phyloP scores from a whole-genome alignment of 2,113 vertebrate genomes.

The Camelus bactrianus region DNA sequence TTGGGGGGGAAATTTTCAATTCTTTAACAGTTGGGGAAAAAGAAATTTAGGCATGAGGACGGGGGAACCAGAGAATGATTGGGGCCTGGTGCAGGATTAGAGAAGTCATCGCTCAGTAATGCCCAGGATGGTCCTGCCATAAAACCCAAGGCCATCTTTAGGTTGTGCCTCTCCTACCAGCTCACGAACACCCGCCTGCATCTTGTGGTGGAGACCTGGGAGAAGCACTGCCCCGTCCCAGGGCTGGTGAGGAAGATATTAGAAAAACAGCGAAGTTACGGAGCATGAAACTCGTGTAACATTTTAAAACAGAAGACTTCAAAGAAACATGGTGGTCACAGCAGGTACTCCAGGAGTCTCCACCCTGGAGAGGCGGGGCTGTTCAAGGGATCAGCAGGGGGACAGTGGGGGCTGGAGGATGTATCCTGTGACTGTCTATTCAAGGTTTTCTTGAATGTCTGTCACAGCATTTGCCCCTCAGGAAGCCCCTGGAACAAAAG shows the following conservation, averaged over 20 bases:
- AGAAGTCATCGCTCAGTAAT: neutral
- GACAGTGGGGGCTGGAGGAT: fast-evolving
- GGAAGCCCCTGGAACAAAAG: neutral
- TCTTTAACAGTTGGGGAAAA: neutral
- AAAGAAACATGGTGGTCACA: fast-evolving
- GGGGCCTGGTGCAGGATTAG: neutral
- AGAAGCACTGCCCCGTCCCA: fast-evolving
- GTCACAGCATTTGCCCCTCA: neutral
- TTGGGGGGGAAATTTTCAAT: too few species aligned
- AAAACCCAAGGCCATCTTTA: neutral
- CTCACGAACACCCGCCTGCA: fast-evolving
- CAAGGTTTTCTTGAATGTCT: fast-evolving
- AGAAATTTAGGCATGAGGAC: neutral
- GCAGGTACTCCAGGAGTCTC: neutral
- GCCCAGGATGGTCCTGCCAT: fast-evolving
- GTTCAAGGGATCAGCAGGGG: neutral
- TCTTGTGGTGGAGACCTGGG: too few species aligned
- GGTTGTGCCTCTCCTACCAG: neutral
- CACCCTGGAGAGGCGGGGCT: neutral
- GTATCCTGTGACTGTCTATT: fast-evolving
- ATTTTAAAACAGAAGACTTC: neutral
- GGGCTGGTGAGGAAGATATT: fast-evolving
- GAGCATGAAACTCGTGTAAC: fast-evolving
- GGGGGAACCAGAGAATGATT: neutral
- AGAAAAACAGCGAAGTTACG: neutral